A percentile compares a stretch with the other conserved stretches of the same genome.
phyloP scores from a whole-genome alignment of 53 echinoderm and acorn worm species.

The Patiria pectinifera region DNA sequence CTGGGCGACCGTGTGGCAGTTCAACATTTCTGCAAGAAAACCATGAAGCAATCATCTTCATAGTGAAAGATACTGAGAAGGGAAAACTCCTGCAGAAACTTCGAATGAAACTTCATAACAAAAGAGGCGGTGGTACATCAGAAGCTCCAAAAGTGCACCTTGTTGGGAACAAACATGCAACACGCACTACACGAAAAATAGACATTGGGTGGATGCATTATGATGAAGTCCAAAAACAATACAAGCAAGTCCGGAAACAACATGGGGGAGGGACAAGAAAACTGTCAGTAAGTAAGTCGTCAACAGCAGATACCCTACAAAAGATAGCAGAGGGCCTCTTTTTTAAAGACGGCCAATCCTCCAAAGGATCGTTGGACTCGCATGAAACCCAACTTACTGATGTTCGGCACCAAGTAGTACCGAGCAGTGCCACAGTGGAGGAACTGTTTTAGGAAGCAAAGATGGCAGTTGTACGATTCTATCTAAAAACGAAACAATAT shows the following conservation, averaged over 20 bases:
- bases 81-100: conserved; percentile 27
- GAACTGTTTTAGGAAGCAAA: conserved; percentile 33
- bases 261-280: conserved; percentile 42
- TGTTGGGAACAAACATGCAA: conserved; percentile 13
- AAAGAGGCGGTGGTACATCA: conserved; percentile 7
- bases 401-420: conserved; percentile 5
- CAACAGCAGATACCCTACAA: background rate
- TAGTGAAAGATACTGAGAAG: conserved; percentile 12
- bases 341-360: conserved; percentile 41
- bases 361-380: background rate
- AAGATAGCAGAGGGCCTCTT: conserved; percentile 38
- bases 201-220: conserved; percentile 46
- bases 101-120: conserved; percentile 1
- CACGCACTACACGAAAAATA: conserved; percentile 7
- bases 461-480: conserved; percentile 43
- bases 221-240: conserved; percentile 4
- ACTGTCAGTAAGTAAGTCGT: conserved; percentile 19
- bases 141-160: background rate
- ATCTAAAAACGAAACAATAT: conserved; percentile 6
- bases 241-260: conserved; percentile 46
- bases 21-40: conserved; percentile 8
- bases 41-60: background rate
- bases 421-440: background rate
- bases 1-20: conserved; percentile 22
- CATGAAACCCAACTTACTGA: background rate